Evolutionary conservation across 2,888 invertebrate genomes (phyloP).

Genomic region (Temnothorax ravouxi): DNA sequence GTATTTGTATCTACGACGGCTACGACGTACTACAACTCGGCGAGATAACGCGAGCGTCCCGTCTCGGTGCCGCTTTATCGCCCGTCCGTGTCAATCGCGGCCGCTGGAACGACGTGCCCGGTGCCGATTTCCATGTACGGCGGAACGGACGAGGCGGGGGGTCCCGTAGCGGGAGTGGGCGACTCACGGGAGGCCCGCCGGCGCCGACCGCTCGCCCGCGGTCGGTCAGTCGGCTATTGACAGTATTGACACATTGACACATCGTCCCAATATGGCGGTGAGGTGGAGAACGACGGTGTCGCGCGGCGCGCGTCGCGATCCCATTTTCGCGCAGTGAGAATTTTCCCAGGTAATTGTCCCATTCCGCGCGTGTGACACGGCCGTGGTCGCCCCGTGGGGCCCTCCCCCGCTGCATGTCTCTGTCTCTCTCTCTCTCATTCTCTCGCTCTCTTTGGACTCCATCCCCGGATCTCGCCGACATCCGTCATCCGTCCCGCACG

Average conservation of each 20-base stretch:
- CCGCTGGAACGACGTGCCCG: slow-evolving; percentile 15
- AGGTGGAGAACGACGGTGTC: slow-evolving; percentile 68
- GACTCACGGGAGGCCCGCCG: not conserved
- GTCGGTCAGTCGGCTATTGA: slow-evolving; percentile 67
- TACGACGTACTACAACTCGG: too few relatives aligned
- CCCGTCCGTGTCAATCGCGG: slow-evolving; percentile 27
- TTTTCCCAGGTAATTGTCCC: slow-evolving; percentile 48
- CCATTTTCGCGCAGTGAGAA: slow-evolving; percentile 57
- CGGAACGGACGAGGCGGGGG: not conserved
- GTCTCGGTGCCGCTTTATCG: slow-evolving; percentile 7
- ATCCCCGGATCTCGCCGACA: not conserved
- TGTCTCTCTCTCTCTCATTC: not conserved
- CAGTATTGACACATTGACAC: too few relatives aligned
- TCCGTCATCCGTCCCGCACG: not conserved
- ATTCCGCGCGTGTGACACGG: not conserved
- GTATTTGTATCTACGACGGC: too few relatives aligned
- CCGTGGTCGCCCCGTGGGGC: not conserved
- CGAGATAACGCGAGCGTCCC: too few relatives aligned
- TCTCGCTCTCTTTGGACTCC: not conserved
- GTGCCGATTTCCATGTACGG: slow-evolving; percentile 39
- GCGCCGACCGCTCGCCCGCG: not conserved
- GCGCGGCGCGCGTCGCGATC: slow-evolving; percentile 62
- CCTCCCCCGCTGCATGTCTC: too few relatives aligned
- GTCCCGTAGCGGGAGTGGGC: not conserved
- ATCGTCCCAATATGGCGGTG: slow-evolving; percentile 75